Evolutionary conservation across 2,113 vertebrate species (phyloP), one percentile per base, ranked within the genome.

Genomic region (Pionites leucogaster): DNA sequence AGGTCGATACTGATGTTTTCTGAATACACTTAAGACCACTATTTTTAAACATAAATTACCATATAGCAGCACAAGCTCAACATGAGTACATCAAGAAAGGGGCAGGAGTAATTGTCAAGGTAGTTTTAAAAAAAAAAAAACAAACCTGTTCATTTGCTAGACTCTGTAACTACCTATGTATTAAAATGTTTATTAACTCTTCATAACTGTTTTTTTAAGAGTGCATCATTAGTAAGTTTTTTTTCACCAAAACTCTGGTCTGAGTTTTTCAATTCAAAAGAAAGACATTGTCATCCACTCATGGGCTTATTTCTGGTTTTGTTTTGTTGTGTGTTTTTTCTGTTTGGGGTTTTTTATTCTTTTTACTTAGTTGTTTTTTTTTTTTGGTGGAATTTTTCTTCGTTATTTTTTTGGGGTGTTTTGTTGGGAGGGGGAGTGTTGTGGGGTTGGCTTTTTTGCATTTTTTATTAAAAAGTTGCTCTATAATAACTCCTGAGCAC

Each of bases 361-460:
- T 49, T 39, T 9, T 25, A 28, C 15, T 35, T 63, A n/a, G 9
- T 15, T 14, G 16, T 13, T 24, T 0, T 12, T 39, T 63, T 47
- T 1, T 7, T 16, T 3, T 37, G 35, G 13, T 6, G 6, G 20
- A 3, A 59, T 14, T 35, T 62, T 67, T 42, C 17, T 1, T 0
- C 16, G 28, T 53, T 6, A 5, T 24, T 88, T 70, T 60, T 53
- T 57, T 13, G 20, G 33, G 57, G 59, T 25, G 14, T 35, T 60
- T 76, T 64, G 13, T 76, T 70, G 17, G 11, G 37, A 23, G 57
- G 33, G 13, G 22, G 20, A 57, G 33, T 23, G 20, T n/a, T 23
- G 23, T 44, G 19, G 39, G 25, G 15, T 20, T 20, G 25, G 11
- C 3, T 57, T 57, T 33, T 23, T 41, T 65, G 6, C 23, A 10